Base-by-base conservation (phyloP, 2,113 vertebrate genomes). In the Excalfactoria chinensis region DNA sequence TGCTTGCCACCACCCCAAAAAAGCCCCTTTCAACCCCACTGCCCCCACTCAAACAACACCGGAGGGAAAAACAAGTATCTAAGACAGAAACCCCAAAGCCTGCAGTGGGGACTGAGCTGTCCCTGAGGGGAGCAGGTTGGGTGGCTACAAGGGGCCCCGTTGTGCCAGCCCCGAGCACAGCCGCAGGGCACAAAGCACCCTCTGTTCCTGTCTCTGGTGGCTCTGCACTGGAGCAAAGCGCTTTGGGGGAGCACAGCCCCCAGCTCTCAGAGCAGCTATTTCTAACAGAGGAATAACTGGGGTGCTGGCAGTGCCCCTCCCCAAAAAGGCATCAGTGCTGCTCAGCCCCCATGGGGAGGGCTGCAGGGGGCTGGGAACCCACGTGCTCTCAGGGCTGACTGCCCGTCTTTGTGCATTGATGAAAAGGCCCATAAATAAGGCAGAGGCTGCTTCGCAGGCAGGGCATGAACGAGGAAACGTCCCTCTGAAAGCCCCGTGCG, bases 111-210 rank as follows among this genome's bases (percentile, higher is more conserved):
- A 48, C 75, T 26, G 92, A 78, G 95, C 78, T 0, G 2, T 88
- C 82, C 79, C 88, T 8, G 7, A 41, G 37, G 77, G 68, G 53
- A 60, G 48, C 4, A 2, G 7, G 70, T 81, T 66, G 62, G 0
- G 91, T 5, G 5, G 70, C 69, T 89, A 96, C 89, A 96, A 96
- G 90, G 44, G 95, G 71, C 82, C 11, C 46, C 4, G 32, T 96
- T 93, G 94, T 95, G 89, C 74, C 0, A 2, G 70, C 70, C 93
- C 20, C 18, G 28, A 90, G 80, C 5, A 25, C 92, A 92, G 84
- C 73, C 86, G 84, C 68, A 2, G 46, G 83, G 1, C 91, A 95
- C 95, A 95, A 96, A 96, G 80, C 7, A n/a, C 71, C 68, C 73
- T 95, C 95, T 95, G 94, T 94, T 92, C 89, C 78, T 51, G 2